These are phyloP conservation scores for Epirrhoe tristata DNA, from an alignment of 2,888 invertebrate genomes.

Conservation along the genomic window DNA sequence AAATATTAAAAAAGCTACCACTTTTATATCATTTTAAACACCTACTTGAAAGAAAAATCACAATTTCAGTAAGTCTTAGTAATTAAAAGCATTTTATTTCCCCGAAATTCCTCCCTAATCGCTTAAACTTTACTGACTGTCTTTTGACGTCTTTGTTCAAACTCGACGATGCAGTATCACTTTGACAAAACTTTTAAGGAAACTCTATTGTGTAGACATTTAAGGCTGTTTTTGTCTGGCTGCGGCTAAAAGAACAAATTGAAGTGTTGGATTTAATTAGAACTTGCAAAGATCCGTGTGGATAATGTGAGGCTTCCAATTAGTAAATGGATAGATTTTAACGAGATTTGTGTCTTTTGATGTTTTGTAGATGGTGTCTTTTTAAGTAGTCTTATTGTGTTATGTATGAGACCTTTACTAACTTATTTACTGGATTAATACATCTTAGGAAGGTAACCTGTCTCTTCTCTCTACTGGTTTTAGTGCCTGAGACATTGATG, in stretches of 20 bases:
- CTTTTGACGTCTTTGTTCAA: slow-evolving; percentile 60
- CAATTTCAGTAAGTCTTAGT: not conserved
- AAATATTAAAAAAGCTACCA: too few relatives aligned
- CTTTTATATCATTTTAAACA: too few relatives aligned
- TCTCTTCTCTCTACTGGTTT: too few relatives aligned
- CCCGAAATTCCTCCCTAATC: slow-evolving; percentile 54
- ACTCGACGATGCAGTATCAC: slow-evolving; percentile 69
- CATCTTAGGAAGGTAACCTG: too few relatives aligned
- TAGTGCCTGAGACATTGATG: too few relatives aligned
- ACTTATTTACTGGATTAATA: too few relatives aligned
- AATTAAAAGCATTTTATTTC: slow-evolving; percentile 20
- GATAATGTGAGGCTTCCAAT: slow-evolving; percentile 66
- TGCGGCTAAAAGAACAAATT: slow-evolving; percentile 34
- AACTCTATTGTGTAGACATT: slow-evolving; percentile 50
- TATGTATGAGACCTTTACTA: not conserved
- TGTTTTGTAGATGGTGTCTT: slow-evolving; percentile 35
- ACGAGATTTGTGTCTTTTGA: slow-evolving; percentile 61
- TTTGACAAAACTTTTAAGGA: slow-evolving; percentile 47
- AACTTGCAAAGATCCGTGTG: slow-evolving; percentile 66
- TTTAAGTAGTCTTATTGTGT: not conserved
- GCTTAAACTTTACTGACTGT: slow-evolving; percentile 62
- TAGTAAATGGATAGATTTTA: slow-evolving; percentile 76
- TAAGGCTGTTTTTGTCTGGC: slow-evolving; percentile 49
- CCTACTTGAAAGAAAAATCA: not conserved
- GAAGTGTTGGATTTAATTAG: slow-evolving; percentile 71